A percentile compares a stretch with the other conserved stretches of the same genome.
phyloP scores from a whole-genome alignment of 2,113 vertebrate species.

The Ochotona curzoniae region DNA sequence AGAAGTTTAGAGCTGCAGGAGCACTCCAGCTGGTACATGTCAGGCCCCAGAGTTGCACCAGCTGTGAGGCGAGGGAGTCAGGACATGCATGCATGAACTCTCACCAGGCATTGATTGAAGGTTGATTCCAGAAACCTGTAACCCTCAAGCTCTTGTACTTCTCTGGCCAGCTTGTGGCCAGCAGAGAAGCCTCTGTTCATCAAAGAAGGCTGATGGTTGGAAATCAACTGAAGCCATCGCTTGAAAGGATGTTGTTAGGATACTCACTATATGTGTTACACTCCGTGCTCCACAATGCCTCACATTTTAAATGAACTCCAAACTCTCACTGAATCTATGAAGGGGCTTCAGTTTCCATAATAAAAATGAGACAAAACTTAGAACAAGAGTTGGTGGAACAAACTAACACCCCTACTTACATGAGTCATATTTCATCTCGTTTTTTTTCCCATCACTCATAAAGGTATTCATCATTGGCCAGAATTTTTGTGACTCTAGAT shows the following conservation, averaged over 20 bases:
- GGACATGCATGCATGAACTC: neutral
- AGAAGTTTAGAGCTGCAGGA: neutral
- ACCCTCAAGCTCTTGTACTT: neutral
- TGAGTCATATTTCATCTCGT: neutral
- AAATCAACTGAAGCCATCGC: neutral
- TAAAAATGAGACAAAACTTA: neutral
- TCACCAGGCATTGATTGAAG: neutral
- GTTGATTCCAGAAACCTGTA: neutral
- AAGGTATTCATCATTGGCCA: neutral
- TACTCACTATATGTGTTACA: neutral
- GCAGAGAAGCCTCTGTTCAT: neutral
- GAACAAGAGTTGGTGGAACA: neutral
- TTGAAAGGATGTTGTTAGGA: neutral
- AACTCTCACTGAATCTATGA: neutral
- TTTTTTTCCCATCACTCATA: neutral
- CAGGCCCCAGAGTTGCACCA: neutral
- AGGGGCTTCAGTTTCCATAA: neutral
- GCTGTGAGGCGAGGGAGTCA: neutral
- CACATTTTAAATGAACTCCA: conserved; percentile 13
- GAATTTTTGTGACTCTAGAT: neutral
- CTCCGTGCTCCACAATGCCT: neutral
- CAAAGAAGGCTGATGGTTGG: neutral
- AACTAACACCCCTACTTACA: neutral
- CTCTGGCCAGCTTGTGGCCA: neutral
- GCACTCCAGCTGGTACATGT: neutral